Evolutionary conservation across 1,140 invertebrate genomes (phyloP).

Genomic region (Hydropsyche tenuis): DNA sequence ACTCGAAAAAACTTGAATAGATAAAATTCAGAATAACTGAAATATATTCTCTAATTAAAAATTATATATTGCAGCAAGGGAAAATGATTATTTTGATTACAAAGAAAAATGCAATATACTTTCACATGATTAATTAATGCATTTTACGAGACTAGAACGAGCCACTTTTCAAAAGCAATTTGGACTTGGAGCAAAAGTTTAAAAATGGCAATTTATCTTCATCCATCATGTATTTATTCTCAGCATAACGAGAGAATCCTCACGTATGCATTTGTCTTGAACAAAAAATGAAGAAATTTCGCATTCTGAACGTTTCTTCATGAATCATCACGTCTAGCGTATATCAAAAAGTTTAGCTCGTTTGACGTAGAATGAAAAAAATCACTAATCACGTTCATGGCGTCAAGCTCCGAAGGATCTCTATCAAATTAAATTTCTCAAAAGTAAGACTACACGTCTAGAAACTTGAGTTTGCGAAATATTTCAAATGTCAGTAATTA

Average conservation of each 20-base stretch:
- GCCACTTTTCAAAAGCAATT: background rate
- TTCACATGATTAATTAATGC: background rate
- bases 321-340: background rate
- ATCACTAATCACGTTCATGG: too few relatives aligned
- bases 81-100: too few relatives aligned
- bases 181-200: background rate
- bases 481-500: background rate
- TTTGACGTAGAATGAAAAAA: too few relatives aligned
- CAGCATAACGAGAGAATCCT: too few relatives aligned
- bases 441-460: background rate
- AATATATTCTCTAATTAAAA: too few relatives aligned
- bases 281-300: background rate
- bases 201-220: constrained; percentile 20
- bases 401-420: background rate
- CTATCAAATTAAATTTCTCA: background rate
- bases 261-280: background rate
- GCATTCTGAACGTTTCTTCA: constrained; percentile 1
- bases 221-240: background rate
- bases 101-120: too few relatives aligned
- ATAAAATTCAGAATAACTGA: too few relatives aligned
- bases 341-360: background rate
- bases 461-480: background rate
- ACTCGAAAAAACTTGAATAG: too few relatives aligned
- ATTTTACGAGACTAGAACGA: background rate
- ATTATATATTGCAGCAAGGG: too few relatives aligned